phyloP scores from a whole-genome alignment of 2,797 vertebrate genomes.

The Huso huso region DNA sequence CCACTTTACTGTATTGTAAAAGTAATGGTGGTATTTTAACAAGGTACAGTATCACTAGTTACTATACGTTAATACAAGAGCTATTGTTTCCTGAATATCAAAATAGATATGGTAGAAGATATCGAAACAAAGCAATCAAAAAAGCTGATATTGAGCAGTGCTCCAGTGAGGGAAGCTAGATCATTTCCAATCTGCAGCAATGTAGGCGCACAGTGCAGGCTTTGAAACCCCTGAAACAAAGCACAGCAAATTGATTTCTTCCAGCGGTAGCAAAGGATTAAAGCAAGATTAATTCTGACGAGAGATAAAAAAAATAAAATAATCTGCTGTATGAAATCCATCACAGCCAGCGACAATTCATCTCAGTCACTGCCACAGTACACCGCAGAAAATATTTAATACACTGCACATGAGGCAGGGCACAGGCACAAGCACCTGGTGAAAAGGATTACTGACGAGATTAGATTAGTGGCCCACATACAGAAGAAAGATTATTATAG shows the following conservation, averaged over 20 bases:
- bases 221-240: slow-evolving; percentile 3
- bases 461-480: slow-evolving; percentile 6
- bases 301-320: slow-evolving; percentile 2
- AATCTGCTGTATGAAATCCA: background rate
- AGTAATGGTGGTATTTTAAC: too few relatives aligned
- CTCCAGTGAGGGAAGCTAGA: too few relatives aligned
- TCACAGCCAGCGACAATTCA: background rate
- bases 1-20: too few relatives aligned
- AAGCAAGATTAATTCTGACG: background rate
- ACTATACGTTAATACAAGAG: too few relatives aligned
- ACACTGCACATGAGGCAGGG: background rate
- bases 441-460: background rate
- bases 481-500: background rate
- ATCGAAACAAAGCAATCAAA: too few relatives aligned
- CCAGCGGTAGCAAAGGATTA: slow-evolving; percentile 32
- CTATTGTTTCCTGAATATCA: too few relatives aligned
- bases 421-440: slow-evolving; percentile 1
- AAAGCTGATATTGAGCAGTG: too few relatives aligned
- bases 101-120: too few relatives aligned
- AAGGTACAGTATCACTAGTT: too few relatives aligned
- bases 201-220: background rate
- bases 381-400: background rate
- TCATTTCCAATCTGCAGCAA: too few relatives aligned
- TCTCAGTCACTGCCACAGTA: background rate
- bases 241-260: slow-evolving; percentile 4